Evolutionary conservation across 2,113 vertebrate genomes (phyloP).

Genomic region (Cnemophilus loriae): DNA sequence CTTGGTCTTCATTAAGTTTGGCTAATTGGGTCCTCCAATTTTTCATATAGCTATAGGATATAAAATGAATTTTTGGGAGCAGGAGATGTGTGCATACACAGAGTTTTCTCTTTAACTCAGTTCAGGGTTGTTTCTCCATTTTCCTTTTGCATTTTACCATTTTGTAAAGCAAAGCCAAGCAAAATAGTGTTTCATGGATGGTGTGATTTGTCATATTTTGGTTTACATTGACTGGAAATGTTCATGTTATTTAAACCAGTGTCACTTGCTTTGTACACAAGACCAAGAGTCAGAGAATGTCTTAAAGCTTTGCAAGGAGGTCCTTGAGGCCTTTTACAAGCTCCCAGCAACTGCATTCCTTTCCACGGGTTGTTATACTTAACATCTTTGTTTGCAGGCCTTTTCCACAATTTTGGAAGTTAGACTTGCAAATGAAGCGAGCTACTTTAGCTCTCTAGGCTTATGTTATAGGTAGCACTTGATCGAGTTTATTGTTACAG

Average conservation of each 20-base stretch:
- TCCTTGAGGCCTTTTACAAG: neutral
- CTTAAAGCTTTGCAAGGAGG: neutral
- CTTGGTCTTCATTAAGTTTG: neutral
- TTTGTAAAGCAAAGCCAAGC: neutral
- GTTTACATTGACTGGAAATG: neutral
- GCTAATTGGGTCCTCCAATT: neutral
- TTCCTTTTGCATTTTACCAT: neutral
- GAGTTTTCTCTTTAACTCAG: neutral
- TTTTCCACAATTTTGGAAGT: neutral
- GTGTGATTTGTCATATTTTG: neutral
- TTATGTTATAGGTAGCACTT: neutral
- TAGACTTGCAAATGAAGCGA: slow-evolving; percentile 43
- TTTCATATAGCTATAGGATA: neutral
- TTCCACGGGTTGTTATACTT: neutral
- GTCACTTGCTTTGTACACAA: neutral
- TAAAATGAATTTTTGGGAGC: neutral
- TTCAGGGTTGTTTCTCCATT: neutral
- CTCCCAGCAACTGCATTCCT: neutral
- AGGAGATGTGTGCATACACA: neutral
- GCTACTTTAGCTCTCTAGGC: neutral
- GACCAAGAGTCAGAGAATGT: neutral
- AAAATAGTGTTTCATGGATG: neutral
- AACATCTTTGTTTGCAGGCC: neutral
- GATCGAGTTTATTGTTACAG: slow-evolving; percentile 27
- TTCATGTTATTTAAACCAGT: neutral